Evolutionary conservation across 2,113 vertebrate genomes (phyloP).

Genomic region (Fulmarus glacialis): DNA sequence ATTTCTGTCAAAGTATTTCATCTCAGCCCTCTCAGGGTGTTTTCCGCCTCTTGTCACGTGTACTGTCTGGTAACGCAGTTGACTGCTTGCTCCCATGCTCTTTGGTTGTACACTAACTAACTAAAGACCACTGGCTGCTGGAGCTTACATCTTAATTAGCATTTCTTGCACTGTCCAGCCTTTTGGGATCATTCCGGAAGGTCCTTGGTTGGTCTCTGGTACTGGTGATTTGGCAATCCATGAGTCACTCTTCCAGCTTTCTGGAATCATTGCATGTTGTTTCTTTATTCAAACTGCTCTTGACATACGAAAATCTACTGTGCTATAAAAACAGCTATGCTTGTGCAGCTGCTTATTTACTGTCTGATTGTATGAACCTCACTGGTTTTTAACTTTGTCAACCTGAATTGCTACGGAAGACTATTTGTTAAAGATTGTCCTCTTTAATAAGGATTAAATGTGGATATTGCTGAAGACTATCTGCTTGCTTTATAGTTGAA

Average conservation of each 20-base stretch:
- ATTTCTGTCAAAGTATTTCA: fast-evolving
- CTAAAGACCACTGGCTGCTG: background rate
- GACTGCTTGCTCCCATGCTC: fast-evolving
- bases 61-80: fast-evolving
- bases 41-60: fast-evolving
- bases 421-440: background rate
- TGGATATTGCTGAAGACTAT: background rate
- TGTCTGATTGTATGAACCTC: background rate
- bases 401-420: background rate
- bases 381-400: background rate
- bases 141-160: background rate
- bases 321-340: background rate
- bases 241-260: background rate
- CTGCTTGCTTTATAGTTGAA: background rate
- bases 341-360: background rate
- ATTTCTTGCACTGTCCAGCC: background rate
- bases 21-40: background rate
- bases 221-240: fast-evolving
- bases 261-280: background rate
- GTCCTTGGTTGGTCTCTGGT: background rate
- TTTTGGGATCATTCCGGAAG: background rate
- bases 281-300: background rate
- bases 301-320: background rate
- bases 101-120: fast-evolving
- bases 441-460: background rate